A percentile compares a stretch with the other conserved stretches of the same genome.
Evolutionary conservation across 2,113 vertebrate species (phyloP).

Genomic region (Porphyrio hochstetteri): DNA sequence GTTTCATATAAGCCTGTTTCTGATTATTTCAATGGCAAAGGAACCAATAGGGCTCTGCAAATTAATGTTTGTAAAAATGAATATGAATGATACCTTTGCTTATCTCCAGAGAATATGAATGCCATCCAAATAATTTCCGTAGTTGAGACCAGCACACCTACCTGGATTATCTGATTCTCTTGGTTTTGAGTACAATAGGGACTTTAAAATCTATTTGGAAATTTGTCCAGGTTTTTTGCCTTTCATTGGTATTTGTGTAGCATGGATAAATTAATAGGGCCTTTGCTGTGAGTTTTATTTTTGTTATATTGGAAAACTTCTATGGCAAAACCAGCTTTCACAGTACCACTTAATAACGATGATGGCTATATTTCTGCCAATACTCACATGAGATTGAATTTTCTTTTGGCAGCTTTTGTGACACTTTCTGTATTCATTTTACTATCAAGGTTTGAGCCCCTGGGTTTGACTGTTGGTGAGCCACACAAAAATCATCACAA

Average conservation of each 20-base stretch:
- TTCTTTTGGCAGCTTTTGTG: background rate
- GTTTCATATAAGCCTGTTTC: background rate
- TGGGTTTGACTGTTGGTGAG: background rate
- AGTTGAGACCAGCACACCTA: background rate
- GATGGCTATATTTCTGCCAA: background rate
- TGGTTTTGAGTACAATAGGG: background rate
- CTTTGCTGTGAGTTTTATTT: background rate
- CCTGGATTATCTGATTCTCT: background rate
- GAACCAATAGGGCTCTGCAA: background rate
- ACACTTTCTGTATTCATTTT: constrained; percentile 7
- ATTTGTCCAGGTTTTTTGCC: background rate
- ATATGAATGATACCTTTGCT: background rate
- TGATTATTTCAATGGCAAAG: background rate
- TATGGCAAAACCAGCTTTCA: background rate
- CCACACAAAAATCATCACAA: background rate
- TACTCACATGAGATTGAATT: background rate
- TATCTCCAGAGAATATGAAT: background rate
- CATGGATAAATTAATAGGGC: background rate
- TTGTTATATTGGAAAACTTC: background rate
- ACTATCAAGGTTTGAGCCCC: background rate
- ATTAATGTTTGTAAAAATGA: background rate
- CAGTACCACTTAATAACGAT: background rate
- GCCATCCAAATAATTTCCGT: background rate
- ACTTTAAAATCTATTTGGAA: background rate
- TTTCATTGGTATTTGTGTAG: background rate